These are phyloP conservation scores for Bugula neritina DNA, from an alignment of 2,888 invertebrate genomes.

Conservation along the genomic window DNA sequence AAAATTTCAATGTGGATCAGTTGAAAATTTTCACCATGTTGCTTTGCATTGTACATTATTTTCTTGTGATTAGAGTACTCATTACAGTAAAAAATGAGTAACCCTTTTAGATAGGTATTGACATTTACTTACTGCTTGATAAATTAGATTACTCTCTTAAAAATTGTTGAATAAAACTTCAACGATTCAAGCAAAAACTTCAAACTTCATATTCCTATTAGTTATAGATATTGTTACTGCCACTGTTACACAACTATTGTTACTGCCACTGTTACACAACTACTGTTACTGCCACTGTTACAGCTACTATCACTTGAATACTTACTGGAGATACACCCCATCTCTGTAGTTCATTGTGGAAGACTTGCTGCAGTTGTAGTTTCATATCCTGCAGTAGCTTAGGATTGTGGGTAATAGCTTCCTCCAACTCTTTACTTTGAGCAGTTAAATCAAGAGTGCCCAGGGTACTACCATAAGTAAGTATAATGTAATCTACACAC, in stretches of 20 bases:
- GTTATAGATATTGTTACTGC: background rate
- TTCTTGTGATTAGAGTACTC: no score
- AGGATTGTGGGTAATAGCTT: constrained; percentile 41
- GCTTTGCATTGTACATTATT: no score
- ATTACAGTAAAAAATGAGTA: no score
- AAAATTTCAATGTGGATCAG: no score
- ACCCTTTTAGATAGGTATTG: no score
- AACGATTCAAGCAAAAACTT: no score
- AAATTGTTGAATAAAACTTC: no score
- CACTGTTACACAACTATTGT: background rate
- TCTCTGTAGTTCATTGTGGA: constrained; percentile 43
- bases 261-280: background rate
- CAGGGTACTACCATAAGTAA: background rate
- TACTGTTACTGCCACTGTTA: background rate
- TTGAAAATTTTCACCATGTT: no score
- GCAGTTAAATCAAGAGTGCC: constrained; percentile 6
- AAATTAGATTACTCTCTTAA: no score
- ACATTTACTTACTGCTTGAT: no score
- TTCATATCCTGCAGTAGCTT: constrained; percentile 41
- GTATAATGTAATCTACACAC: no score
- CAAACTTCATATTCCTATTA: no score
- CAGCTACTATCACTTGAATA: background rate
- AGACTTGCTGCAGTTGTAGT: constrained; percentile 40
- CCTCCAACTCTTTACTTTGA: constrained; percentile 33
- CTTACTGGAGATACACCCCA: constrained; percentile 44